phyloP scores from a whole-genome alignment of 2,113 vertebrate genomes.

The Aspiorhynchus laticeps region DNA sequence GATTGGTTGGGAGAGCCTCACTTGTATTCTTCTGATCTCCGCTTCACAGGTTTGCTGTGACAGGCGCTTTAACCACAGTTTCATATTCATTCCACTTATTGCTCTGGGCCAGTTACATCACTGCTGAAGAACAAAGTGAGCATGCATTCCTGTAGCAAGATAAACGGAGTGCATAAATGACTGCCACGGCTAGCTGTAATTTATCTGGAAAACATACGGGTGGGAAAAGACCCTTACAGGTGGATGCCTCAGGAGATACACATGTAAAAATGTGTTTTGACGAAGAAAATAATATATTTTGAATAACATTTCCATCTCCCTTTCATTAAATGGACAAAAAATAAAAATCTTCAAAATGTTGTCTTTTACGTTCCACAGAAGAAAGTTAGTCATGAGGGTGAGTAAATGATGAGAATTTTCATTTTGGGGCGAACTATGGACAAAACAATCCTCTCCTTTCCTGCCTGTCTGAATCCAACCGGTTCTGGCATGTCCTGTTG shows the following conservation, averaged over 20 bases:
- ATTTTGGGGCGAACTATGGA: background rate
- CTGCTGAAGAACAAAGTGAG: conserved; percentile 38
- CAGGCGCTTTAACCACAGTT: conserved; percentile 35
- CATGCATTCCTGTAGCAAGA: conserved; percentile 47
- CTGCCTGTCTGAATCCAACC: background rate
- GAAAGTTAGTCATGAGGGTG: background rate
- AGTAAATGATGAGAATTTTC: background rate
- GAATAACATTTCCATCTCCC: background rate
- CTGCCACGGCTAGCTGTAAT: conserved; percentile 7
- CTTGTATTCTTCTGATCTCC: conserved; percentile 14
- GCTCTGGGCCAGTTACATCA: conserved; percentile 50
- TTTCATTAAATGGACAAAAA: background rate
- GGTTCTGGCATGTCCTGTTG: background rate
- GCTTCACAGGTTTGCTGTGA: conserved; percentile 51
- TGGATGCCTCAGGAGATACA: background rate
- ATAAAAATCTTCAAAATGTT: background rate
- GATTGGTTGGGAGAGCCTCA: conserved; percentile 35
- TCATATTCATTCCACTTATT: conserved; percentile 35
- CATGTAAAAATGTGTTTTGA: background rate
- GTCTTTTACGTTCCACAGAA: background rate
- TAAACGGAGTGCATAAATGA: conserved; percentile 32
- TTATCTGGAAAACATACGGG: conserved; percentile 27
- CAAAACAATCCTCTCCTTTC: background rate
- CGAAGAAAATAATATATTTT: background rate
- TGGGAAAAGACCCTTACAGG: conserved; percentile 21